Conservation (phyloP, 2,888 invertebrate genomes). For the Caenorhabditis macrosperma region DNA sequence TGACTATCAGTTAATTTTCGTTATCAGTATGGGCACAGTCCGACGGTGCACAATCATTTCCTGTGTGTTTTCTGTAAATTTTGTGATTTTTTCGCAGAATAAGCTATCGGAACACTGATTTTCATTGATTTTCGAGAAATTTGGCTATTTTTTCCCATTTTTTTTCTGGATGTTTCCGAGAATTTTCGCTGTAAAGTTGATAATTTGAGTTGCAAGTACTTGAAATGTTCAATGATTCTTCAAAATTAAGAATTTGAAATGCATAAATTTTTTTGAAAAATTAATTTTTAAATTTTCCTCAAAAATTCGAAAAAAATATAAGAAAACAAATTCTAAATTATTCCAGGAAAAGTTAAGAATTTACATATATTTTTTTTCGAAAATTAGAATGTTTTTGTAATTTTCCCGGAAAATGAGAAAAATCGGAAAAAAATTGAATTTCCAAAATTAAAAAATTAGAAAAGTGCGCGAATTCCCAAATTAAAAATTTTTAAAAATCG, state of each 20-base stretch:
- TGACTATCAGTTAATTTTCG: neutral
- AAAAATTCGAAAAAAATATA: neutral
- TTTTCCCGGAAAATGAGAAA: too few relatives aligned
- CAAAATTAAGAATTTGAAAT: too few relatives aligned
- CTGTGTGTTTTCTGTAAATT: constrained; percentile 9
- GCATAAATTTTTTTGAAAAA: neutral
- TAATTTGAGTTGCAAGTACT: neutral
- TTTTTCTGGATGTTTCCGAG: constrained; percentile 2
- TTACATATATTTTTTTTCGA: too few relatives aligned
- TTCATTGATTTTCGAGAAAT: neutral
- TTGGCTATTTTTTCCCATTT: neutral
- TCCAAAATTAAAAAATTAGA: too few relatives aligned
- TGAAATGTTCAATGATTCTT: neutral
- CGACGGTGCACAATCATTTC: neutral
- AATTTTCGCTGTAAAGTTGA: neutral
- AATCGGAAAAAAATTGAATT: neutral
- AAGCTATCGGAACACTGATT: too few relatives aligned
- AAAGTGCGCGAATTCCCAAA: neutral
- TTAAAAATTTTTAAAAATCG: constrained; percentile 2
- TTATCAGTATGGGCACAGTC: constrained; percentile 16
- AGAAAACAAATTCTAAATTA: neutral
- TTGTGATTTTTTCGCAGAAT: neutral
- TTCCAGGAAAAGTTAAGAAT: neutral
- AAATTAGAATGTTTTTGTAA: too few relatives aligned
- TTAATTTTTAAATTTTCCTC: neutral